phyloP scores from a whole-genome alignment of 2,888 invertebrate genomes.

The Choristoneura rosaceana region DNA sequence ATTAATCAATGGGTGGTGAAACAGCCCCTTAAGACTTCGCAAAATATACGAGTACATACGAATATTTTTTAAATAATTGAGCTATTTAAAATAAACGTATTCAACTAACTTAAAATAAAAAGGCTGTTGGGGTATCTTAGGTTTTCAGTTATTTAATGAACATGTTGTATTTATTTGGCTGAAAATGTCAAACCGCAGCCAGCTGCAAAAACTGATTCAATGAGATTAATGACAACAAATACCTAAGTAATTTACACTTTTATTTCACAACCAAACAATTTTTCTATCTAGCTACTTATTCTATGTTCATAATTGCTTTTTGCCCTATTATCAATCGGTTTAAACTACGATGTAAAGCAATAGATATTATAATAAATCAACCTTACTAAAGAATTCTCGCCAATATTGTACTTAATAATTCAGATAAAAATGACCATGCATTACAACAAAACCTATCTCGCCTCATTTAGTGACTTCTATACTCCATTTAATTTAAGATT shows the following conservation, averaged over 20 bases:
- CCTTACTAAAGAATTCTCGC: neutral
- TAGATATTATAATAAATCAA: neutral
- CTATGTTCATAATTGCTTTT: neutral
- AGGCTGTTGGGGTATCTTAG: no score
- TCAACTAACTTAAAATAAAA: no score
- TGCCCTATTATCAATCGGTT: neutral
- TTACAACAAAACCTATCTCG: neutral
- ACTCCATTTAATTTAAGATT: no score
- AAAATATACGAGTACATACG: no score
- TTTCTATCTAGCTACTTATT: slow-evolving; percentile 1
- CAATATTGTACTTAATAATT: neutral
- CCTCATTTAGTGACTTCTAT: neutral
- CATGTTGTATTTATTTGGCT: no score
- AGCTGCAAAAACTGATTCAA: neutral
- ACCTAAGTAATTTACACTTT: neutral
- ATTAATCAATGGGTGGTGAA: no score
- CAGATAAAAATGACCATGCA: no score
- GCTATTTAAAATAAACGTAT: no score
- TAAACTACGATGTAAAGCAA: neutral
- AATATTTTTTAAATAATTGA: no score
- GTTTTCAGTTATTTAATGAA: no score
- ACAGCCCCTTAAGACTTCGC: no score
- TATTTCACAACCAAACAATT: slow-evolving; percentile 24
- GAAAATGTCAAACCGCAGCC: no score
- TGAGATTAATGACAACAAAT: neutral